phyloP scores from a whole-genome alignment of 2,888 invertebrate species.

The Neuroscelio doddi region DNA sequence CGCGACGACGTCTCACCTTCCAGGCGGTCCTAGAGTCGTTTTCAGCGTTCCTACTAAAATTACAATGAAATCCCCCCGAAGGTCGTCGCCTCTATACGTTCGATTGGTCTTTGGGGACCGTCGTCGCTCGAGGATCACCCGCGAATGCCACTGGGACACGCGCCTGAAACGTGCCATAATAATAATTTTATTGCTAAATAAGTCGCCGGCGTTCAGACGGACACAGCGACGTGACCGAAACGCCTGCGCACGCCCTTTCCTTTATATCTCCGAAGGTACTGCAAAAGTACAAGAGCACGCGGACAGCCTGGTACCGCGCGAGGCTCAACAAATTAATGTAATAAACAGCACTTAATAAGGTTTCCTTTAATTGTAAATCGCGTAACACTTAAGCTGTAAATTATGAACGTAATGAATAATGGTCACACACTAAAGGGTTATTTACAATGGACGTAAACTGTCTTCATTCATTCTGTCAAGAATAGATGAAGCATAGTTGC shows the following conservation, averaged over 20 bases:
- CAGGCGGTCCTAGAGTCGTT: constrained; percentile 16
- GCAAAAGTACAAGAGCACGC: constrained; percentile 61
- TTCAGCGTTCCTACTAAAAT: constrained; percentile 41
- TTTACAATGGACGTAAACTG: too few species aligned
- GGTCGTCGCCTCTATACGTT: too few species aligned
- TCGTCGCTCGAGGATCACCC: neutral
- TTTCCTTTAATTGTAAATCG: constrained; percentile 62
- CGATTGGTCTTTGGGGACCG: neutral
- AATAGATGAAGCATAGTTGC: too few species aligned
- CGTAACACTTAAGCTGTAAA: constrained; percentile 57
- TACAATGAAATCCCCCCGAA: constrained; percentile 9
- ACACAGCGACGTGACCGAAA: constrained; percentile 17
- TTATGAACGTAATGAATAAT: constrained; percentile 33
- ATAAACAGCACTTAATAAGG: constrained; percentile 57
- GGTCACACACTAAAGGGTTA: too few species aligned
- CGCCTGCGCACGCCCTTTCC: constrained; percentile 23
- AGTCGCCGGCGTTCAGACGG: constrained; percentile 16
- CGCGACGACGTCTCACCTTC: constrained; percentile 17
- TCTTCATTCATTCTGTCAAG: too few species aligned
- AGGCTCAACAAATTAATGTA: constrained; percentile 60
- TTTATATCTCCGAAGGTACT: constrained; percentile 55
- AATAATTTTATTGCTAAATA: constrained; percentile 39
- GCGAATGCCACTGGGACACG: constrained; percentile 39
- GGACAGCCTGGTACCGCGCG: constrained; percentile 50
- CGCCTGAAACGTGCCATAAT: constrained; percentile 69